These are phyloP conservation scores for Tryphoninae sp. DNA, from an alignment of 2,888 invertebrate species.

Conservation along the genomic window DNA sequence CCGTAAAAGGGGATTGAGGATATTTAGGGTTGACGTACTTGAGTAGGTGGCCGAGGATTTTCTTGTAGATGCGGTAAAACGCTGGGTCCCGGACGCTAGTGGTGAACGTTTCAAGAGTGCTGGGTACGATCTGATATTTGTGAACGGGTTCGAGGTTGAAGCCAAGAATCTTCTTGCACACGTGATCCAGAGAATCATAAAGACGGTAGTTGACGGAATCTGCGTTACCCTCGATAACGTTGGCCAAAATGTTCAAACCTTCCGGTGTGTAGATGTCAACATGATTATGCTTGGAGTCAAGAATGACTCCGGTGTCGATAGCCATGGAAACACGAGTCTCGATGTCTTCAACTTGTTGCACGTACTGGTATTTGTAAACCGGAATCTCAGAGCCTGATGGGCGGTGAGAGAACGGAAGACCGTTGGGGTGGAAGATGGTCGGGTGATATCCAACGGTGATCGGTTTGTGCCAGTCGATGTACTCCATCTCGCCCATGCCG, in stretches of 20 bases:
- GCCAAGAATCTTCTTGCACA: slow-evolving; percentile 82
- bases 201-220: slow-evolving; percentile 79
- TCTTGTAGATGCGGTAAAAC: slow-evolving; percentile 86
- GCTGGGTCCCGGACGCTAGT: slow-evolving; percentile 87
- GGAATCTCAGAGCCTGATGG: slow-evolving; percentile 66
- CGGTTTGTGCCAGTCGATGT: slow-evolving; percentile 83
- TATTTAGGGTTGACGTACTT: slow-evolving; percentile 59
- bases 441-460: slow-evolving; percentile 84
- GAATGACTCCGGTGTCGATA: slow-evolving; percentile 72
- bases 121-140: slow-evolving; percentile 82
- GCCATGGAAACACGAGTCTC: slow-evolving; percentile 72
- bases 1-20: no score
- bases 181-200: slow-evolving; percentile 83
- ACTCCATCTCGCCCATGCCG: slow-evolving; percentile 84
- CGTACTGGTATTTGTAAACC: slow-evolving; percentile 63
- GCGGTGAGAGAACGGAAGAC: slow-evolving; percentile 82
- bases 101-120: slow-evolving; percentile 85
- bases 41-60: slow-evolving; percentile 83
- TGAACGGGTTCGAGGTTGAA: slow-evolving; percentile 74
- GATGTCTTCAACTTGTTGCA: slow-evolving; percentile 69
- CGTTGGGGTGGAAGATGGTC: slow-evolving; percentile 84
- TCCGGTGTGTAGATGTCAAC: slow-evolving; percentile 72
- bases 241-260: slow-evolving; percentile 83
- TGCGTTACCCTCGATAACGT: slow-evolving; percentile 82
- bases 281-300: slow-evolving; percentile 56